Evolutionary conservation across 2,888 invertebrate genomes (phyloP), one percentile per base, ranked within the genome.

Genomic region (Sarcophaga subvicina): DNA sequence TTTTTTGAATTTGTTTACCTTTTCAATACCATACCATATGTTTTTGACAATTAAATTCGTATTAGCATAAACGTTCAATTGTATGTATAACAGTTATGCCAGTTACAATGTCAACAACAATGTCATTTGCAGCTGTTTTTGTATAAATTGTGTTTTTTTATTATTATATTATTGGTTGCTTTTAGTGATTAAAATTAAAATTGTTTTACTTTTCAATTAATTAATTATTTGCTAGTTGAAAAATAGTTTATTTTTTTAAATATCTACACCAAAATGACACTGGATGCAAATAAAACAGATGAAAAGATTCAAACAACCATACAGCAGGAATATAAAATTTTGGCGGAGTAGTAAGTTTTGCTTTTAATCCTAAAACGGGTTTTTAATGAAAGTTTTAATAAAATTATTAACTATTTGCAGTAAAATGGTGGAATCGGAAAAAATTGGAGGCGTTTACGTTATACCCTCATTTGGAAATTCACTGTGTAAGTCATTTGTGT

Each of bases 381-480:
- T 17, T 71, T 5, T 3, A 71, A 54, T 14, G 4, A 27, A 62
- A 20, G 66, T 47, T 12, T 76, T 75, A 75, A 27, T 22, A 1
- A 54, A 54, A 49, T 22, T 60, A 54, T 10, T 8, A 37, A 49
- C 59, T 76, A 63, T 71, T 88, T 88, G 25, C 45, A 98, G 98
- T 93, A 96, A 97, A 93, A 96, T 97, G 95, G 94, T 98, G 88
- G 96, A 96, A 91, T 96, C 96, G 76, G 97, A 98, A 94, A 96
- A 97, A 92, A 94, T 98, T 89, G 96, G 96, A 90, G 98, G 98
- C 73, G 95, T 98, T 84, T 99, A 98, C 94, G 97, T 98, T 22
- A 97, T 99, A 93, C 99, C 99, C 82, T 98, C 98, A 70, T 96
- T 96, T 91, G 96, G 96, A 91, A 96, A 96, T 91, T 96, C 97